These are phyloP conservation scores for Drosophila tsacasi DNA, from an alignment of 1,140 invertebrate species.

Conservation along the genomic window DNA sequence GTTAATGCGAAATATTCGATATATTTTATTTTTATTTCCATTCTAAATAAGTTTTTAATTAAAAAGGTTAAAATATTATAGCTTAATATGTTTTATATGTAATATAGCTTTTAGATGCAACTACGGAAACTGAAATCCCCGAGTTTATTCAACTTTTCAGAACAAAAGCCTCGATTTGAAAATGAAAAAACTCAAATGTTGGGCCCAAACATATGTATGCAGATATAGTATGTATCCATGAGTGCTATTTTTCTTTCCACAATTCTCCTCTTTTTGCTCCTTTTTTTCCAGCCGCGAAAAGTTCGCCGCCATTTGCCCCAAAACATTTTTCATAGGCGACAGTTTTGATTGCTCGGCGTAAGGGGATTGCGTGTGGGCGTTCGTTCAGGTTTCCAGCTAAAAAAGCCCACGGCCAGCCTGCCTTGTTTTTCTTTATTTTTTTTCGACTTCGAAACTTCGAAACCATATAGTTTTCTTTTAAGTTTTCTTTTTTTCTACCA, in stretches of 20 bases:
- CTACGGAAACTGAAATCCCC: neutral
- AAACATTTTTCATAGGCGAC: conserved; percentile 80
- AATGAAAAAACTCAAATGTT: conserved; percentile 36
- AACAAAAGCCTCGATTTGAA: conserved; percentile 23
- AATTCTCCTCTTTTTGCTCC: conserved; percentile 10
- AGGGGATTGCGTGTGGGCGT: conserved; percentile 23
- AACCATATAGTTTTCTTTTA: conserved; percentile 5
- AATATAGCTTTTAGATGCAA: neutral
- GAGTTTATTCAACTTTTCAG: neutral
- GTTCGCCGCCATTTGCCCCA: conserved; percentile 72
- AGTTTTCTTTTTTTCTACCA: conserved; percentile 3
- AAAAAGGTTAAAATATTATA: no score
- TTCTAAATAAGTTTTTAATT: no score
- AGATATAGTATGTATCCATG: conserved; percentile 12
- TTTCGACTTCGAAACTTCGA: conserved; percentile 3
- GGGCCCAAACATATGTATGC: neutral
- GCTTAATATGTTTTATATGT: no score
- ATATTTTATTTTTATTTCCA: neutral
- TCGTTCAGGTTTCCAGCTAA: conserved; percentile 37
- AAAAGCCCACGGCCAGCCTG: conserved; percentile 16
- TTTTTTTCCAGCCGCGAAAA: conserved; percentile 38
- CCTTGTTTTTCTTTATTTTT: neutral
- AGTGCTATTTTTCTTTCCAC: conserved; percentile 23
- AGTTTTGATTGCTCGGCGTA: conserved; percentile 72
- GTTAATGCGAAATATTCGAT: neutral